Base-by-base conservation (phyloP, 1,140 invertebrate species). In the Drosophila nigromelanica region DNA sequence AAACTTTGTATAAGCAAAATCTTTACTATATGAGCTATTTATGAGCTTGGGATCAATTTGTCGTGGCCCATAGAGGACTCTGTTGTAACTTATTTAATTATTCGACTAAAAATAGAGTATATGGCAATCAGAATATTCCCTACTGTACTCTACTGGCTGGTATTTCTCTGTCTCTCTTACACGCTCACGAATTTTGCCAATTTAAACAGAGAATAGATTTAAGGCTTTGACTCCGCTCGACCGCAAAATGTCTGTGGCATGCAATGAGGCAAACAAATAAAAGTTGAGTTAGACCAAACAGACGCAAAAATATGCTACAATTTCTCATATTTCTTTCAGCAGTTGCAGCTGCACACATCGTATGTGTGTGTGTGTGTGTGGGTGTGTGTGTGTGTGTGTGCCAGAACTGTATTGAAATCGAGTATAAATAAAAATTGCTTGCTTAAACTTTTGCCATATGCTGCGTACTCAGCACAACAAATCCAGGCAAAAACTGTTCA, bases 201-300 rank as follows among this genome's bases (percentile, higher is more conserved):
- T 59, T 78, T 63, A 63, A 75, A 63, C 62, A 43, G 27, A 71
- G 42, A 71, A 62, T 80, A 66, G 55, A 68, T 47, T 54, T 30
- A 5, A 72, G 40, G 69, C 81, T 80, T 85, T 85, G 82, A 81
- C 61, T 78, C 78, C 78, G 78, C 64, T 85, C 81, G 80, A 87
- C 82, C 81, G 64, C 82, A 85, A 85, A 85, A 85, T 85, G 82
- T 76, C 81, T 81, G 64, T 64, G 62, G 78, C 62, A 81, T 75
- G 82, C 81, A 85, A 78, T 81, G 82, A 85, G 86, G 78, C 81
- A 87, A 87, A 85, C 81, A 85, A 85, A 85, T 85, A 85, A 85
- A 85, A 85, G 69, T 81, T 85, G 67, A 82, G 67, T 76, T 82
- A 72, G 69, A 72, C 79, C 75, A 60, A 71, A 73, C 78, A 82